Percentiles rank a stretch among this genome's conserved stretches.
phyloP scores from a whole-genome alignment of 2,113 vertebrate genomes.

The Erythrolamprus reginae region DNA sequence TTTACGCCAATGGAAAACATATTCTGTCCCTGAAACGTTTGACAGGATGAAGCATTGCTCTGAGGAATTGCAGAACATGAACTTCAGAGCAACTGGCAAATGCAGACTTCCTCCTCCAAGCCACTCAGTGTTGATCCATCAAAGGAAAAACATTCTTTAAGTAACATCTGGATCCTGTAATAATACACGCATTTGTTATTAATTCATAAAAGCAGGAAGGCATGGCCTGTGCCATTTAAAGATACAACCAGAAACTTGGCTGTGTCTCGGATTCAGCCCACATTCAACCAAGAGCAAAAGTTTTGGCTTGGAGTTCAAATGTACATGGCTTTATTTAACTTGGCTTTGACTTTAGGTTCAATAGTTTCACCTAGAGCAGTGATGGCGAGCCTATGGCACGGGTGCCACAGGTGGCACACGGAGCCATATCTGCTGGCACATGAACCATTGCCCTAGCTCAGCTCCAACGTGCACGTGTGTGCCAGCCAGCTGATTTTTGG shows the following conservation, averaged over 20 bases:
- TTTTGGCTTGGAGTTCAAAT: background rate
- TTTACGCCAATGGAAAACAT: constrained; percentile 41
- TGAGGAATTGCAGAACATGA: constrained; percentile 12
- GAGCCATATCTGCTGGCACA: too few relatives aligned
- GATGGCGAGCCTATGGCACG: too few relatives aligned
- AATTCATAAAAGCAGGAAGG: constrained; percentile 30
- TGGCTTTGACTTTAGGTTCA: background rate
- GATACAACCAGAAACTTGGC: background rate
- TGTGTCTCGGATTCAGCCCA: background rate
- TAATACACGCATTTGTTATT: background rate
- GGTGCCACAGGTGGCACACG: too few relatives aligned
- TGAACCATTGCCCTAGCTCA: too few relatives aligned
- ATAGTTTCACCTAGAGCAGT: background rate
- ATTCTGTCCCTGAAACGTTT: constrained; percentile 28
- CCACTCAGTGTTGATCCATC: constrained; percentile 1
- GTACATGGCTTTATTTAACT: constrained; percentile 2
- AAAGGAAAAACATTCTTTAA: constrained; percentile 10
- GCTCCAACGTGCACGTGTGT: too few relatives aligned
- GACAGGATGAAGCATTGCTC: constrained; percentile 33
- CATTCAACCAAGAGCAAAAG: background rate
- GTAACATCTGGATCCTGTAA: constrained; percentile 3
- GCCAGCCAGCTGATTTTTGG: too few relatives aligned
- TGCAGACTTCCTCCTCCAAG: constrained; percentile 19
- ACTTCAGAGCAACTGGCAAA: background rate
- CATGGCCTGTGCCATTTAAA: background rate